These are phyloP conservation scores for Lacanobia oleracea DNA, from an alignment of 2,888 invertebrate species.

Conservation along the genomic window DNA sequence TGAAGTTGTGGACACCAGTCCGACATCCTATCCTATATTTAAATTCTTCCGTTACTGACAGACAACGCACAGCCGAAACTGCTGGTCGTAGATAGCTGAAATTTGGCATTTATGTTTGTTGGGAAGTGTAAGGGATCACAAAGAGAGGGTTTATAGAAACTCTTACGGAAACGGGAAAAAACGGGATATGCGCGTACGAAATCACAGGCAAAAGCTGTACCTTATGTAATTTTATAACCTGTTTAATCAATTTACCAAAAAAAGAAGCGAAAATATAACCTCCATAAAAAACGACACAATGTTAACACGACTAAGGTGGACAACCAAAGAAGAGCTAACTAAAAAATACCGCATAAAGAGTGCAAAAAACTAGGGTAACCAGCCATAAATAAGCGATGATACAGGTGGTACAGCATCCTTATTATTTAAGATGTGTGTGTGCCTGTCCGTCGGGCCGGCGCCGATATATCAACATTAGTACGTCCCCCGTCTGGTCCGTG, in stretches of 20 bases:
- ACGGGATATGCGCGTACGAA: too few species aligned
- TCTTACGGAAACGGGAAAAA: too few species aligned
- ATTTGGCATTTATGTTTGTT: too few species aligned
- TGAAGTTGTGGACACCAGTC: too few species aligned
- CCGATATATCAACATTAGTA: constrained; percentile 90
- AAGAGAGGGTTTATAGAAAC: too few species aligned
- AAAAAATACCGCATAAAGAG: constrained; percentile 54
- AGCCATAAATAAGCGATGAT: constrained; percentile 71
- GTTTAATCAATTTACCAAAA: background rate
- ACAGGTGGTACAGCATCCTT: constrained; percentile 71
- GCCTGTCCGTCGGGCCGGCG: constrained; percentile 85
- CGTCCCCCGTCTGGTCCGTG: constrained; percentile 81
- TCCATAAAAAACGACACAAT: background rate
- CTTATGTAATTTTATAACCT: background rate
- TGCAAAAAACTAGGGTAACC: constrained; percentile 59
- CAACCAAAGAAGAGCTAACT: constrained; percentile 21
- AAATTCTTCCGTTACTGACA: too few species aligned
- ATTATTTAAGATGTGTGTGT: constrained; percentile 84
- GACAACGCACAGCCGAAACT: too few species aligned
- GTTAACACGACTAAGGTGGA: constrained; percentile 3
- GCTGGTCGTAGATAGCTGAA: too few species aligned
- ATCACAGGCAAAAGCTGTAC: too few species aligned
- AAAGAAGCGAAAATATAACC: background rate
- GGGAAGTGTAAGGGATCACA: too few species aligned
- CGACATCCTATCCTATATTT: too few species aligned